Base-by-base conservation (phyloP, 2,113 vertebrate species). In the Solea solea region DNA sequence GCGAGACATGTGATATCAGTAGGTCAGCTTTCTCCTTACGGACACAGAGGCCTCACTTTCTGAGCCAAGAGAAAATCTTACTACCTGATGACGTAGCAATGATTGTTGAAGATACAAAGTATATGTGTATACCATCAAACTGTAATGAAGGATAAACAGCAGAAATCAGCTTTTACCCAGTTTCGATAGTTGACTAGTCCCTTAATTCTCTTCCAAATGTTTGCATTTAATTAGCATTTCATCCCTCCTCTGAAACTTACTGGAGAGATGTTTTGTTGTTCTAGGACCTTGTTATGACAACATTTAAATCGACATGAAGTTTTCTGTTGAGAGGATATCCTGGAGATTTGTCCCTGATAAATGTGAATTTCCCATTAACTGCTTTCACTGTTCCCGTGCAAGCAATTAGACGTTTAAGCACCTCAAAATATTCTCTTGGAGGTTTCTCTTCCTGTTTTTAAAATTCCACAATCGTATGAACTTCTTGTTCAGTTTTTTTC, bases 1-100 rank as follows among this genome's bases (percentile, higher is more conserved):
- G n/a, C n/a, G n/a, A n/a, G n/a, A n/a, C n/a, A n/a, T n/a, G n/a
- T n/a, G n/a, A n/a, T n/a, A n/a, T n/a, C n/a, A n/a, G n/a, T n/a
- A n/a, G n/a, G n/a, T n/a, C n/a, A n/a, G n/a, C n/a, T n/a, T n/a
- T n/a, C n/a, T n/a, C n/a, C n/a, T n/a, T n/a, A n/a, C n/a, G n/a
- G n/a, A n/a, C n/a, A n/a, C n/a, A n/a, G n/a, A n/a, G n/a, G n/a
- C n/a, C n/a, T n/a, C n/a, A n/a, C 28, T 55, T 76, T 72, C 46
- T 64, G 67, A 69, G 60, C 76, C 75, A 81, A 71, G 56, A 74
- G 34, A 62, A 81, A 78, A 67, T 64, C 70, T n/a, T 46, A 61
- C 69, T 78, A 83, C 84, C 86, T 89, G 84, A 72, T 69, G 84
- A 77, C 34, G 59, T 68, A 70, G 63, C 73, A 68, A 49, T 73